Evolutionary conservation across 37 sponge, comb jelly and placozoan species (phyloP).

Genomic region (Eunapius fragilis): DNA sequence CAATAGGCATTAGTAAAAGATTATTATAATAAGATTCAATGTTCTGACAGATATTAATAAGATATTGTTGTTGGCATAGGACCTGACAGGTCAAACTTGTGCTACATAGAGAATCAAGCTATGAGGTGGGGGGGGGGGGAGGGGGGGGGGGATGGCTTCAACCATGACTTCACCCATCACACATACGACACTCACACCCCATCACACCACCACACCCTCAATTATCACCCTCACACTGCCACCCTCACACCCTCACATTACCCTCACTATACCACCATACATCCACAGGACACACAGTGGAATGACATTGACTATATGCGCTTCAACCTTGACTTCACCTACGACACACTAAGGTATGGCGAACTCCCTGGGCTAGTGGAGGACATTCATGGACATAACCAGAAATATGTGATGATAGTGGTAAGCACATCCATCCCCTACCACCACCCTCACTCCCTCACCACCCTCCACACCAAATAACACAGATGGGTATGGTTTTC

Average conservation of each 20-base stretch:
- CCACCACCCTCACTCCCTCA: not conserved
- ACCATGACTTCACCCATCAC: not conserved
- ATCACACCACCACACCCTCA: not conserved
- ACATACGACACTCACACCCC: not conserved
- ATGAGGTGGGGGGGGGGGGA: too few species aligned
- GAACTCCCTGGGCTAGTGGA: constrained; percentile 57
- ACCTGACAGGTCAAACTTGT: too few species aligned
- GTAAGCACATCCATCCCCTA: constrained; percentile 1
- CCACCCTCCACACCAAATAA: not conserved
- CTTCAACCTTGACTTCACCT: constrained; percentile 77
- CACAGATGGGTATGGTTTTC: too few species aligned
- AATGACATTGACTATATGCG: constrained; percentile 91
- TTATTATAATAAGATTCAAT: too few species aligned
- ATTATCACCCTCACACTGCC: not conserved
- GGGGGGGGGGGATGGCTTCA: not conserved
- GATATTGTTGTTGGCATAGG: too few species aligned
- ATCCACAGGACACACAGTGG: constrained; percentile 83
- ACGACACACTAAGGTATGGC: constrained; percentile 22
- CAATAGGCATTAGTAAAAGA: too few species aligned
- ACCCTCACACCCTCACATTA: not conserved
- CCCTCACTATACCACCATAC: too few species aligned
- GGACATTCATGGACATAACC: constrained; percentile 60
- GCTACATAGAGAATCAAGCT: too few species aligned
- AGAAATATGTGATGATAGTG: constrained; percentile 73
- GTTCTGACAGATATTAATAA: too few species aligned